A percentile compares a stretch with the other conserved stretches of the same genome.
These are phyloP conservation scores for Steromphala cineraria DNA, from an alignment of 2,888 invertebrate species.

Conservation along the genomic window DNA sequence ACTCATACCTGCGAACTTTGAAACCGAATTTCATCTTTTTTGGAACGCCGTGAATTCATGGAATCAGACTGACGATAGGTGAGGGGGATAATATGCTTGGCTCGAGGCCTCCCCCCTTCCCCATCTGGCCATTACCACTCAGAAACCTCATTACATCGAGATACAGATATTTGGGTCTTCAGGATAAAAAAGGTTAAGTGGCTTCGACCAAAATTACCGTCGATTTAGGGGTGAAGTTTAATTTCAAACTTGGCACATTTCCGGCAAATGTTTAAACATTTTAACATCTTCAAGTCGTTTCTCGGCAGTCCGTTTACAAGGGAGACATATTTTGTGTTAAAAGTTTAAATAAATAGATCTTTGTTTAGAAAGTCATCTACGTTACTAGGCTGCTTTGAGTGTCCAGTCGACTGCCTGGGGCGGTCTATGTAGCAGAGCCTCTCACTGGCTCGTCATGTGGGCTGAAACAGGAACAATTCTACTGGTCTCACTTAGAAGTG, in stretches of 20 bases:
- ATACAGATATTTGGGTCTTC: neutral
- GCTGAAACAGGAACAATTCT: no score
- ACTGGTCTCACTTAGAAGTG: no score
- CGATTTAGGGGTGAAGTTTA: neutral
- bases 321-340: neutral
- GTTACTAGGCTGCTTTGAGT: no score
- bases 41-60: neutral
- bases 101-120: neutral
- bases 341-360: constrained; percentile 3
- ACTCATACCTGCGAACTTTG: neutral
- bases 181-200: constrained; percentile 4
- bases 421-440: no score
- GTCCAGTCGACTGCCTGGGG: no score
- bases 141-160: neutral
- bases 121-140: neutral
- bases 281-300: constrained; percentile 2
- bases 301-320: neutral
- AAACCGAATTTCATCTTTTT: neutral
- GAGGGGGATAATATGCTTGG: neutral
- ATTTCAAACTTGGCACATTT: constrained; percentile 10
- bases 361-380: neutral
- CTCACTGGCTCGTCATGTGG: no score
- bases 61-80: neutral
- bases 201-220: constrained; percentile 2
- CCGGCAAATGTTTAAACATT: constrained; percentile 8